Evolutionary conservation across 2,888 invertebrate species (phyloP).

Genomic region (Cephus spinipes): DNA sequence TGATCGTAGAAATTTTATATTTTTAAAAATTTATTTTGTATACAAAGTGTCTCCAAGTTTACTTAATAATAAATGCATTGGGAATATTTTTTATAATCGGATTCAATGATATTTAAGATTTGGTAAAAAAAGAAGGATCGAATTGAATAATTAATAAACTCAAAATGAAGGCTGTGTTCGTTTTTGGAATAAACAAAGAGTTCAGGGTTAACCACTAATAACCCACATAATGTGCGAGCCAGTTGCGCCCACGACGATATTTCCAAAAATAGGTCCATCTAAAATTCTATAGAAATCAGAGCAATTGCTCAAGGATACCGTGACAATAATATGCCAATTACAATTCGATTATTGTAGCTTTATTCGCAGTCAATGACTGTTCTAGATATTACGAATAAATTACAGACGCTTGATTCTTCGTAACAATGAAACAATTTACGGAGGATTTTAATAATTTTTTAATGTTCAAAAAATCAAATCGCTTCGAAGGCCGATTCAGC

Average conservation of each 20-base stretch:
- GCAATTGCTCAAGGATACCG: background rate
- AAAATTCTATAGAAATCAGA: background rate
- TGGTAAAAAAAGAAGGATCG: too few relatives aligned
- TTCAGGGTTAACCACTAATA: background rate
- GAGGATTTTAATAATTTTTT: too few relatives aligned
- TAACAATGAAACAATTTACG: too few relatives aligned
- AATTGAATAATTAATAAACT: background rate
- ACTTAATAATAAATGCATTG: too few relatives aligned
- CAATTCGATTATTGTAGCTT: background rate
- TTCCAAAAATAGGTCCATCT: background rate
- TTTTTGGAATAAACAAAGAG: background rate
- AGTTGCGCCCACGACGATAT: constrained; percentile 3
- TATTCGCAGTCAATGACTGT: background rate
- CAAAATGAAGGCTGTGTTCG: background rate
- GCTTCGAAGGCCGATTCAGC: too few relatives aligned
- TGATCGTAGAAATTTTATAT: background rate
- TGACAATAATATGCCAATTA: background rate
- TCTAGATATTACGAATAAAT: background rate
- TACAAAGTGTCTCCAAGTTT: too few relatives aligned
- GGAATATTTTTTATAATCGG: too few relatives aligned
- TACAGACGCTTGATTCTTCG: background rate
- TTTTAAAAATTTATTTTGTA: background rate
- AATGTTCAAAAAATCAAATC: too few relatives aligned
- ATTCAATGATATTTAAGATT: too few relatives aligned
- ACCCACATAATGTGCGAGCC: constrained; percentile 1